These are phyloP conservation scores for Bettongia penicillata DNA, from an alignment of 2,113 vertebrate species.

Conservation along the genomic window DNA sequence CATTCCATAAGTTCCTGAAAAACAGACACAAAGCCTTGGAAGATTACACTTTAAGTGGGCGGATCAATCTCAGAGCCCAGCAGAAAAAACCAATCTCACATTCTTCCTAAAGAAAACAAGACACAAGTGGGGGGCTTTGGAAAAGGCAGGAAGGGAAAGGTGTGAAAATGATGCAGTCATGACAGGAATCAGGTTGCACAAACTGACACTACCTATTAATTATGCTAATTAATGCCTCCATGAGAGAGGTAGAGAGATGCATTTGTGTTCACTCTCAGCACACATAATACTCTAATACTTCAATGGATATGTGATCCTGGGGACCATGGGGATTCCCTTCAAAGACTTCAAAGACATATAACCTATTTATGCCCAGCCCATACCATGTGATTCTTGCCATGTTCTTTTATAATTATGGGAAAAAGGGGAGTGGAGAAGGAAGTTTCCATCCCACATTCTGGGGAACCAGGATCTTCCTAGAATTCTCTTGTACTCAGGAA, in stretches of 20 bases:
- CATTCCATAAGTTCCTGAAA: conserved; percentile 57
- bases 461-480: neutral
- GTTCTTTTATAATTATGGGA: neutral
- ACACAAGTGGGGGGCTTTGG: neutral
- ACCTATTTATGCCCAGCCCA: neutral
- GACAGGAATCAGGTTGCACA: neutral
- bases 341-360: neutral
- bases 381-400: neutral
- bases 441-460: neutral
- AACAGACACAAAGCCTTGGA: conserved; percentile 53
- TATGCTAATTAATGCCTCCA: conserved; percentile 64
- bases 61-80: conserved; percentile 34
- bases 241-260: neutral
- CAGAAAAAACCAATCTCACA: conserved; percentile 51
- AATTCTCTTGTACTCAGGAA: neutral
- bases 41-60: conserved; percentile 40
- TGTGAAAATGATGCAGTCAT: conserved; percentile 23
- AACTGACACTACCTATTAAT: conserved; percentile 49
- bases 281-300: neutral
- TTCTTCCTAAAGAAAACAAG: conserved; percentile 39
- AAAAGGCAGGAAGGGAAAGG: conserved; percentile 9
- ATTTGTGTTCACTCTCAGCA: neutral
- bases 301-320: neutral
- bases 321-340: neutral
- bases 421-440: neutral